Percentiles rank a stretch among this genome's conserved stretches.
Conservation (phyloP, 2,113 vertebrate genomes). For the Hucho hucho region DNA sequence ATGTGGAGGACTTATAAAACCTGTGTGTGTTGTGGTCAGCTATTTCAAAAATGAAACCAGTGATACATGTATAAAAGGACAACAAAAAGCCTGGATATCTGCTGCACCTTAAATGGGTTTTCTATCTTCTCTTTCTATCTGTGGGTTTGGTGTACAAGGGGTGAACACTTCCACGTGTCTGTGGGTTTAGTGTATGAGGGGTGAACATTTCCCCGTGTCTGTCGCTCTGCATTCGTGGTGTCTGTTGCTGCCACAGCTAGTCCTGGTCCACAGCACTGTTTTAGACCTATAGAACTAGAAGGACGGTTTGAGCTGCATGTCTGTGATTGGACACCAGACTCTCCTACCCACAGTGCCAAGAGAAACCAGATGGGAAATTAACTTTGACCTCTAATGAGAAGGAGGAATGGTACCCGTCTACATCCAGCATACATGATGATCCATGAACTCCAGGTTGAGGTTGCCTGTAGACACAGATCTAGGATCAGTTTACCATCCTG, state of each 20-base stretch:
- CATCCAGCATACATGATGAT: slow-evolving; percentile 45
- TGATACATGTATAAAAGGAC: slow-evolving; percentile 63
- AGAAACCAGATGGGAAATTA: slow-evolving; percentile 51
- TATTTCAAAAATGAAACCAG: slow-evolving; percentile 71
- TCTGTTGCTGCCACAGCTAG: slow-evolving; percentile 39
- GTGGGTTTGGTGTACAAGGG: slow-evolving; percentile 60
- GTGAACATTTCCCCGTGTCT: slow-evolving; percentile 53
- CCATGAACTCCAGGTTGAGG: slow-evolving; percentile 24
- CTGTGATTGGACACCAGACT: slow-evolving; percentile 37
- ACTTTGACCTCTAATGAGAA: slow-evolving; percentile 46
- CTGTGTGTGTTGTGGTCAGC: slow-evolving; percentile 70
- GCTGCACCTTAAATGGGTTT: slow-evolving; percentile 75
- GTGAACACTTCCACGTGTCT: slow-evolving; percentile 53
- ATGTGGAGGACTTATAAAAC: slow-evolving; percentile 78
- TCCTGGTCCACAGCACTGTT: slow-evolving; percentile 29
- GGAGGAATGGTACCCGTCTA: slow-evolving; percentile 36
- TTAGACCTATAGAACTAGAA: slow-evolving; percentile 37
- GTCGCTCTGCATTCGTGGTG: slow-evolving; percentile 44
- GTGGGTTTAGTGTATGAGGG: slow-evolving; percentile 44
- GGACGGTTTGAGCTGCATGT: slow-evolving; percentile 43
- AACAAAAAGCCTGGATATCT: slow-evolving; percentile 74
- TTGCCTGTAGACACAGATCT: slow-evolving; percentile 26
- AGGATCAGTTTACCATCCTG: slow-evolving; percentile 23
- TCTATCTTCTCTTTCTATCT: slow-evolving; percentile 73
- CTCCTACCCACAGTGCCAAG: slow-evolving; percentile 67